Base-by-base conservation (phyloP, 53 echinoderm and acorn worm genomes). In the Stichopus horrens region DNA sequence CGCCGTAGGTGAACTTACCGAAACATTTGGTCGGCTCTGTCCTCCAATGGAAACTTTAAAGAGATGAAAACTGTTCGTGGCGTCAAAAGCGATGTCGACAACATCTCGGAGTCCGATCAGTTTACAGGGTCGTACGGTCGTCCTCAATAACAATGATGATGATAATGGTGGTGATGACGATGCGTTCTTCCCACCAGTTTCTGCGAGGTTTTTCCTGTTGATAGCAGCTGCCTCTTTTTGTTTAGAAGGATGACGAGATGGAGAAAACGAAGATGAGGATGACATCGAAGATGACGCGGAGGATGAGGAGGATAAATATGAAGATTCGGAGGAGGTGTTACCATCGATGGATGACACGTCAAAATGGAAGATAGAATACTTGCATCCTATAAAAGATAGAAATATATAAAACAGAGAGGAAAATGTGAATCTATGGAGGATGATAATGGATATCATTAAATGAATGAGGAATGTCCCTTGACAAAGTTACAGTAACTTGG, bases 341-440 rank as follows among this genome's bases (percentile, higher is more conserved):
- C n/a, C 6, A 19, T 52, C 79, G 53, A 11, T 53, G 9, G 79
- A 55, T 79, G 79, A 37, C 55, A 79, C 79, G 53, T 79, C 52
- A 19, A 79, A 51, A 55, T 55, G 79, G 18, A 55, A 55, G 20
- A 79, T 79, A 52, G 79, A 53, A 79, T 53, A 55, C 55, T 79
- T 53, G 79, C 79, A 79, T 79, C 54, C 79, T 79, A 18, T 79
- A 0, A 6, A 79, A 75, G 19, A 23, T 0, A 22, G 4, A 13
- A 5, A 14, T 0, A 52, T 37, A 37, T 37, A 1, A 37, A 23
- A 7, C 19, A 75, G 52, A 22, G 23, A 75, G 52, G 1, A 66
- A 66, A 14, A 14, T 66, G 67, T 18, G 67, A 18, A 14, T 66
- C 18, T 66, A 18, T 66, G 11, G 67, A 14, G 67, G 67, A 66